phyloP scores from a whole-genome alignment of 1,140 invertebrate genomes.

The Apolygus lucorum region DNA sequence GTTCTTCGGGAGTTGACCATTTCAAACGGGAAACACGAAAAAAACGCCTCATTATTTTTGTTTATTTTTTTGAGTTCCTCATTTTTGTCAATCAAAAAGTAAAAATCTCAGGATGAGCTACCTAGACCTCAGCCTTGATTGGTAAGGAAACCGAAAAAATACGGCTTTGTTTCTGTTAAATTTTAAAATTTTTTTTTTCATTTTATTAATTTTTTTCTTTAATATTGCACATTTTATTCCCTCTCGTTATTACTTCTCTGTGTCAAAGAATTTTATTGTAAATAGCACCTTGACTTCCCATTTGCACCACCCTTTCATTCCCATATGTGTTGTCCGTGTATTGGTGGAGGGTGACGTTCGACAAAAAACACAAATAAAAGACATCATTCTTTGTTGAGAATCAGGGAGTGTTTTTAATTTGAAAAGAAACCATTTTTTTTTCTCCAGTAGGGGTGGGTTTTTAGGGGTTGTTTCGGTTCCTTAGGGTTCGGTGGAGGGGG shows the following conservation, averaged over 20 bases:
- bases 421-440: no score
- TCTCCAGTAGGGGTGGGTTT: no score
- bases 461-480: not conserved
- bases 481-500: slow-evolving; percentile 3
- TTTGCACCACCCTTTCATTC: slow-evolving; percentile 20
- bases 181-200: slow-evolving; percentile 16
- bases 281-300: slow-evolving; percentile 21
- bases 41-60: not conserved
- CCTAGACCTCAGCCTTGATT: slow-evolving; percentile 31
- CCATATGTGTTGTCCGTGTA: slow-evolving; percentile 19
- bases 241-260: not conserved
- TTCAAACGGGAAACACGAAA: not conserved
- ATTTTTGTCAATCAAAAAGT: not conserved
- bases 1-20: no score
- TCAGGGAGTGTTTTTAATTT: not conserved
- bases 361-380: not conserved
- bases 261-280: slow-evolving; percentile 16
- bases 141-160: slow-evolving; percentile 25
- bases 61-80: slow-evolving; percentile 7
- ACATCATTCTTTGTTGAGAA: not conserved
- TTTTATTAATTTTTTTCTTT: not conserved
- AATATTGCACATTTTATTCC: slow-evolving; percentile 11
- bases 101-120: slow-evolving; percentile 27
- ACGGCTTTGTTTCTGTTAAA: slow-evolving; percentile 9
- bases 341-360: slow-evolving; percentile 3